Evolutionary conservation across 2,888 invertebrate genomes (phyloP).

Genomic region (Torymus texanus): DNA sequence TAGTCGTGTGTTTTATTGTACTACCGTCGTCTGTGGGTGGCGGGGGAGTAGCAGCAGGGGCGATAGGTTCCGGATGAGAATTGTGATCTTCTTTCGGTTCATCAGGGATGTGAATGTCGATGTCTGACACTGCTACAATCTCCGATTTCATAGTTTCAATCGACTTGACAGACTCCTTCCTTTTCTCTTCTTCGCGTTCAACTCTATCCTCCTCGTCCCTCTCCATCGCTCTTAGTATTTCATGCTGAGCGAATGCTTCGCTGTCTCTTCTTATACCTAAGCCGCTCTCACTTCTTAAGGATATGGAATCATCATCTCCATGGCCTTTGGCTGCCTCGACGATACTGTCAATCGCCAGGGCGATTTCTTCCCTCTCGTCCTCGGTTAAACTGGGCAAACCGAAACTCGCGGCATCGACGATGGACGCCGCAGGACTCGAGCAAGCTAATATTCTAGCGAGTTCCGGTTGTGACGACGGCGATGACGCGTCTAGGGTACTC

Average conservation of each 20-base stretch:
- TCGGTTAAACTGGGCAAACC: conserved; percentile 51
- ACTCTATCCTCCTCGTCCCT: conserved; percentile 6
- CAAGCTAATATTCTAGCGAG: conserved; percentile 8
- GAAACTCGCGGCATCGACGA: conserved; percentile 32
- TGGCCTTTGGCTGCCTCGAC: conserved; percentile 41
- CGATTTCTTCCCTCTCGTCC: conserved; percentile 55
- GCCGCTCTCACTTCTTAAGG: conserved; percentile 3
- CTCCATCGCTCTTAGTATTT: neutral
- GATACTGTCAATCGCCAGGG: conserved; percentile 55
- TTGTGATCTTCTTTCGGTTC: too few relatives aligned
- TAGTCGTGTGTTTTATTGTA: neutral
- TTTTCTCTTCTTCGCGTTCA: conserved; percentile 2
- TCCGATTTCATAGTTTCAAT: too few relatives aligned
- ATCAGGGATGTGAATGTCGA: too few relatives aligned
- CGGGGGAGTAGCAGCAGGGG: too few relatives aligned
- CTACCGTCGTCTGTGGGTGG: neutral
- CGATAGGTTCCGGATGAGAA: too few relatives aligned
- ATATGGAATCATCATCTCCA: neutral
- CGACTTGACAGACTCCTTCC: too few relatives aligned
- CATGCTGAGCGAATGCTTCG: neutral
- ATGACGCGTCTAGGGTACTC: conserved; percentile 4
- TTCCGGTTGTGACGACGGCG: conserved; percentile 15
- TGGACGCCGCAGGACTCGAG: conserved; percentile 3
- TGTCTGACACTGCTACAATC: too few relatives aligned
- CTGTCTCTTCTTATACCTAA: neutral